Percentiles rank a stretch among this genome's conserved stretches.
Evolutionary conservation across 2,113 vertebrate species (phyloP).

Genomic region (Myrmecophaga tridactyla): DNA sequence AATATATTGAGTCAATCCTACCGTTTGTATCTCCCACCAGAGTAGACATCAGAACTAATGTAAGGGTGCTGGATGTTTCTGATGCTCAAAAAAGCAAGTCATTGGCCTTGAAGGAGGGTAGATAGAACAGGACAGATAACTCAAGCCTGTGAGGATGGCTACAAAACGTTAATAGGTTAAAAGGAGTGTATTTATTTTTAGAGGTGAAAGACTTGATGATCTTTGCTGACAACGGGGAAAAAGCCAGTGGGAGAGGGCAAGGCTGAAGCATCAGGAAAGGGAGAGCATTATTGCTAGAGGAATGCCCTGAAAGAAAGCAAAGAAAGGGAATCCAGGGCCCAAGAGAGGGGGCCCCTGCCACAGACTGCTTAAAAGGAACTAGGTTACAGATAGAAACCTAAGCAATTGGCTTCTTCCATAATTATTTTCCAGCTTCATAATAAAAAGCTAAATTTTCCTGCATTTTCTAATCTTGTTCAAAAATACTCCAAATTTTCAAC

Average conservation of each 20-base stretch:
- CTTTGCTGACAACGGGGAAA: background rate
- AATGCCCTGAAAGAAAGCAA: background rate
- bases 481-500: conserved; percentile 20
- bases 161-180: background rate
- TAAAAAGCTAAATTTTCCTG: background rate
- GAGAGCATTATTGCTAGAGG: fast-evolving
- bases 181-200: background rate
- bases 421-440: background rate
- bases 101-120: background rate
- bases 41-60: background rate
- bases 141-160: background rate
- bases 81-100: background rate
- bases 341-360: background rate
- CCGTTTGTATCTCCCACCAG: background rate
- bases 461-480: background rate
- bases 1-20: background rate
- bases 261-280: background rate
- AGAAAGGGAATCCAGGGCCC: background rate
- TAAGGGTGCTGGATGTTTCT: background rate
- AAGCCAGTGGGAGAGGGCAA: background rate
- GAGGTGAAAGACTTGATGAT: background rate
- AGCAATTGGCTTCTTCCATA: background rate
- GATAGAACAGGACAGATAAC: background rate
- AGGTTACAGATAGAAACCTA: background rate
- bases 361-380: background rate